Evolutionary conservation across 2,888 invertebrate species (phyloP).

Genomic region (Prosopocoilus inquinatus): DNA sequence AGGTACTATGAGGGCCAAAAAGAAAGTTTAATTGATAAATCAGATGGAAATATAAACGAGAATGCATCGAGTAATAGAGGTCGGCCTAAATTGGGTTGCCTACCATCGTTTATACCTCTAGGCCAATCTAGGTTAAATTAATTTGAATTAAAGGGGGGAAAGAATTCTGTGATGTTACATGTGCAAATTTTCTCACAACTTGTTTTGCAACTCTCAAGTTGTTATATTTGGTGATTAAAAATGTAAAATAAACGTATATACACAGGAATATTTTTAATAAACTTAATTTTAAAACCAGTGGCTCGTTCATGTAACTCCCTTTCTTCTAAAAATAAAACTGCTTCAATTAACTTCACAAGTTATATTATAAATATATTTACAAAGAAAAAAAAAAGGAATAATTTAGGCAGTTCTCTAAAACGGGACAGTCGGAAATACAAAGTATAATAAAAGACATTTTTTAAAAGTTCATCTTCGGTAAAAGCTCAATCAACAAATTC

Average conservation of each 20-base stretch:
- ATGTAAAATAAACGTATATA: slow-evolving; percentile 14
- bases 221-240: background rate
- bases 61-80: slow-evolving; percentile 21
- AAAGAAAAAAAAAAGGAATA: slow-evolving; percentile 1
- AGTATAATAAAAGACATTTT: too few species aligned
- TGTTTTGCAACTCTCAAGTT: slow-evolving; percentile 11
- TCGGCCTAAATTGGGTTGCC: slow-evolving; percentile 4
- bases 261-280: slow-evolving; percentile 17
- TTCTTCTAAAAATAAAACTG: background rate
- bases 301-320: background rate
- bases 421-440: background rate
- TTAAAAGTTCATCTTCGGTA: too few species aligned
- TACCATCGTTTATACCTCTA: slow-evolving; percentile 15
- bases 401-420: background rate
- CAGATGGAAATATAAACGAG: slow-evolving; percentile 14
- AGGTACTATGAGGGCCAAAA: slow-evolving; percentile 17
- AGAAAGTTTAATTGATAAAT: background rate
- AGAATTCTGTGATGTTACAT: background rate
- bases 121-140: background rate
- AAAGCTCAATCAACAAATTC: too few species aligned
- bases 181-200: background rate
- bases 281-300: slow-evolving; percentile 8
- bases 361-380: background rate
- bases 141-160: too few species aligned
- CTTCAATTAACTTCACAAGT: background rate